Percentiles rank a stretch among this genome's conserved stretches.
Conservation (phyloP, 2,113 vertebrate genomes). For the Microtus pennsylvanicus region DNA sequence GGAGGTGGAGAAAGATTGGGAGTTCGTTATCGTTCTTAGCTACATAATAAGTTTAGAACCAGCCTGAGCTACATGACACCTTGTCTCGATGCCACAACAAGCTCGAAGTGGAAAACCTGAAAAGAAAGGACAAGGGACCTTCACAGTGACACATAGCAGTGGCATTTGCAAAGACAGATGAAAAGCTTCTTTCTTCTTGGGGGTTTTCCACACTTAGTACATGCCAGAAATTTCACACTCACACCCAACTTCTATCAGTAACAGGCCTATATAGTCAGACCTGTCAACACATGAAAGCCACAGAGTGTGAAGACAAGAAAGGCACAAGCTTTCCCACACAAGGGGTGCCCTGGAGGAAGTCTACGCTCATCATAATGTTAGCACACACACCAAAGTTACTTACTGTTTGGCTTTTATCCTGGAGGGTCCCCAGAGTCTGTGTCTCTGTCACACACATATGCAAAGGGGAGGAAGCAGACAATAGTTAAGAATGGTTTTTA, state of each 20-base stretch:
- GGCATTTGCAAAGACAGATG: not conserved
- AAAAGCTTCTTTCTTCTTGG: not conserved
- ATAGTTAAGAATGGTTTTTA: not conserved
- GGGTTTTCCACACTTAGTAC: not conserved
- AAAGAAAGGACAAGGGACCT: not conserved
- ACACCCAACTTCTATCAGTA: not conserved
- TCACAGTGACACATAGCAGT: not conserved
- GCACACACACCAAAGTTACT: not conserved
- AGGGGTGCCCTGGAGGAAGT: not conserved
- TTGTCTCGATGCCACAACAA: too few species aligned
- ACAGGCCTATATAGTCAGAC: not conserved
- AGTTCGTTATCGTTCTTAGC: not conserved
- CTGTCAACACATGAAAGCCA: not conserved
- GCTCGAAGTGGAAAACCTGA: not conserved
- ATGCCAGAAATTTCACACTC: too few species aligned
- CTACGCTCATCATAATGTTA: not conserved
- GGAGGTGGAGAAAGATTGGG: not conserved
- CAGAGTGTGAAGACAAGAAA: not conserved
- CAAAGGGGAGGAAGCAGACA: not conserved
- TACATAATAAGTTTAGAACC: not conserved
- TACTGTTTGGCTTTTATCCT: constrained; percentile 54
- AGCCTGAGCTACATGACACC: not conserved
- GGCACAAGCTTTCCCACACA: not conserved
- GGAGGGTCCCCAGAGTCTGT: not conserved
- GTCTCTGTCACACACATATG: constrained; percentile 33